Evolutionary conservation across 2,888 invertebrate genomes (phyloP).

Genomic region (Standfussiana lucernea): DNA sequence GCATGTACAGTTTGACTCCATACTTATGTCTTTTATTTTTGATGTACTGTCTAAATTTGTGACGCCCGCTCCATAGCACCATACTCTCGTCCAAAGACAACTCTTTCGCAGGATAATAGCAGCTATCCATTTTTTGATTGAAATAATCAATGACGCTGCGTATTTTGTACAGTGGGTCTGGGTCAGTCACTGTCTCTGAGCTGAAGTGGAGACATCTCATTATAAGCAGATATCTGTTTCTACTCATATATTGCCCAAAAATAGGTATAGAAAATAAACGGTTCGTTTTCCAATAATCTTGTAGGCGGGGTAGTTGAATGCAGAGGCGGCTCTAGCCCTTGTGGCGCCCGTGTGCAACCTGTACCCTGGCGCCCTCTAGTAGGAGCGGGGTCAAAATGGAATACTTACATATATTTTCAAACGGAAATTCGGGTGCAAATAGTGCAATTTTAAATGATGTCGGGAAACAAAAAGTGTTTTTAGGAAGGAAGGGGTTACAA

Average conservation of each 20-base stretch:
- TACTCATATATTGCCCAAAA: conserved; percentile 1
- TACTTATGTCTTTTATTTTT: not conserved
- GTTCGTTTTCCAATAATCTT: conserved; percentile 5
- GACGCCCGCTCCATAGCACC: conserved; percentile 9
- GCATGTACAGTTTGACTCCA: not conserved
- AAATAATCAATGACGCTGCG: not conserved
- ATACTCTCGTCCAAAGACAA: conserved; percentile 1
- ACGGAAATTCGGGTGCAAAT: too few relatives aligned
- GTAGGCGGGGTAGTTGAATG: not conserved
- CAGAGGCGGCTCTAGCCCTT: too few relatives aligned
- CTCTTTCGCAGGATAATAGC: conserved; percentile 3
- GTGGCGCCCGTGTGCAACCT: too few relatives aligned
- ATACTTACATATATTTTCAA: too few relatives aligned
- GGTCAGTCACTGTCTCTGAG: not conserved
- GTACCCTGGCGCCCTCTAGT: too few relatives aligned
- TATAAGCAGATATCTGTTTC: conserved; percentile 6
- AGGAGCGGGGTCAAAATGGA: too few relatives aligned
- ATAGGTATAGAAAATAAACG: not conserved
- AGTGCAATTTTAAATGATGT: too few relatives aligned
- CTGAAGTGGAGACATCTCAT: conserved; percentile 8
- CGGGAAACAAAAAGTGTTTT: too few relatives aligned
- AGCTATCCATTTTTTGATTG: conserved; percentile 1
- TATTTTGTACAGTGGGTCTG: not conserved
- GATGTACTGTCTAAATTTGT: not conserved
- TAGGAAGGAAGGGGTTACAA: too few relatives aligned